Percentiles rank a stretch among this genome's conserved stretches.
Conservation (phyloP, 1,140 invertebrate genomes). For the Monochamus saltuarius region DNA sequence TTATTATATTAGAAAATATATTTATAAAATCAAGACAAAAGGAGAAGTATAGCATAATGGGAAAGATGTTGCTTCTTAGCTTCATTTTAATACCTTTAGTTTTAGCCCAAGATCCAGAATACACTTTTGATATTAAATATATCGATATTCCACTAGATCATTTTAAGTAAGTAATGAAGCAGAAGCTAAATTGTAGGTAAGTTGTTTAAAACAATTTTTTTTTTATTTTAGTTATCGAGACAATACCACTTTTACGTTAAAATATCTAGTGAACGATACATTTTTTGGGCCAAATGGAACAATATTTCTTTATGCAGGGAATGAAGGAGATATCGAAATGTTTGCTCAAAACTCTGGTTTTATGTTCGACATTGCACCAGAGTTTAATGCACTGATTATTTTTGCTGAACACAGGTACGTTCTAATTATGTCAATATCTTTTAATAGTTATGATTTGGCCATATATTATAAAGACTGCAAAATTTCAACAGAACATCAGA, state of each 20-base stretch:
- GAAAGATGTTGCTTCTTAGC: no score
- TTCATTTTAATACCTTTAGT: neutral
- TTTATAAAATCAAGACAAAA: no score
- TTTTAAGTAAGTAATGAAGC: constrained; percentile 47
- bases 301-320: constrained; percentile 97
- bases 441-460: no score
- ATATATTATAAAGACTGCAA: no score
- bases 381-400: constrained; percentile 80
- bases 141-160: constrained; percentile 64
- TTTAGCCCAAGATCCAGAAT: constrained; percentile 16
- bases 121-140: constrained; percentile 57
- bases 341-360: constrained; percentile 95
- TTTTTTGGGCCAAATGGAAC: constrained; percentile 68
- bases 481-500: no score
- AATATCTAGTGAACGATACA: constrained; percentile 81
- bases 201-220: neutral
- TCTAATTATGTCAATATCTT: neutral
- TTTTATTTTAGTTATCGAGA: constrained; percentile 68
- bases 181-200: no score
- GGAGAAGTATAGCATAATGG: no score
- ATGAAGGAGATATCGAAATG: constrained; percentile 89
- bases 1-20: no score
- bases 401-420: constrained; percentile 88
- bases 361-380: constrained; percentile 86
- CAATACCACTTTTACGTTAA: constrained; percentile 72